Conservation (phyloP, 1,140 invertebrate genomes). For the Sycophila sp. region DNA sequence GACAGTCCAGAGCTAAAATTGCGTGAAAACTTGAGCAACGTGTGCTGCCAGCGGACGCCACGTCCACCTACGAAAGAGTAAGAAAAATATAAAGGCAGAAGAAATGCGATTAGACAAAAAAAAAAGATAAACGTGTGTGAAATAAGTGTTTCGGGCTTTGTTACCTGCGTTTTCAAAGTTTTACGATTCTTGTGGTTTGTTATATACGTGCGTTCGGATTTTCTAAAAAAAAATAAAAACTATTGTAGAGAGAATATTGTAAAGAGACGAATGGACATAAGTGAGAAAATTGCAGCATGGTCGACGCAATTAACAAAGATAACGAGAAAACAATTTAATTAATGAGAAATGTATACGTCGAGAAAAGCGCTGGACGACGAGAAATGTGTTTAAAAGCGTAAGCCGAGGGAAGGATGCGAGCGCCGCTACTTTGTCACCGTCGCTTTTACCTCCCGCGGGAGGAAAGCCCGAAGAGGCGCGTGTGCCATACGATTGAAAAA, state of each 20-base stretch:
- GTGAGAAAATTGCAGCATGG: background rate
- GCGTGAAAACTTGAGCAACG: background rate
- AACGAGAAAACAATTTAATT: slow-evolving; percentile 1
- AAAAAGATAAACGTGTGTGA: background rate
- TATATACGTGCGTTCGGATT: slow-evolving; percentile 27
- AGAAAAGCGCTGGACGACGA: slow-evolving; percentile 9
- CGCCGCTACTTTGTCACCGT: background rate
- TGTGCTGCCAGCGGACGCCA: background rate
- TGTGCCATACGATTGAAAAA: slow-evolving; percentile 3
- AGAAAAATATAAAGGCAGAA: background rate
- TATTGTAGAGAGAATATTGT: slow-evolving; percentile 33
- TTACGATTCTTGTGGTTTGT: slow-evolving; percentile 31
- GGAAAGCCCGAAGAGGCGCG: background rate
- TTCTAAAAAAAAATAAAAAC: too few species aligned
- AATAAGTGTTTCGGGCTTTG: slow-evolving; percentile 11
- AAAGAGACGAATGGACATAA: slow-evolving; percentile 12
- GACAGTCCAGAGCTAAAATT: too few species aligned
- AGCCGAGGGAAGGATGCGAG: background rate
- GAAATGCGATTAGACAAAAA: background rate
- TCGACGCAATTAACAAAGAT: background rate
- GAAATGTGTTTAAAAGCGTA: background rate
- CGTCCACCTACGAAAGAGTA: slow-evolving; percentile 1
- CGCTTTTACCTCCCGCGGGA: background rate
- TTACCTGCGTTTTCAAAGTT: slow-evolving; percentile 32
- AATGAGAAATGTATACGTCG: slow-evolving; percentile 4